Base-by-base conservation (phyloP, 2,888 invertebrate genomes). In the Calliphora vomitoria region DNA sequence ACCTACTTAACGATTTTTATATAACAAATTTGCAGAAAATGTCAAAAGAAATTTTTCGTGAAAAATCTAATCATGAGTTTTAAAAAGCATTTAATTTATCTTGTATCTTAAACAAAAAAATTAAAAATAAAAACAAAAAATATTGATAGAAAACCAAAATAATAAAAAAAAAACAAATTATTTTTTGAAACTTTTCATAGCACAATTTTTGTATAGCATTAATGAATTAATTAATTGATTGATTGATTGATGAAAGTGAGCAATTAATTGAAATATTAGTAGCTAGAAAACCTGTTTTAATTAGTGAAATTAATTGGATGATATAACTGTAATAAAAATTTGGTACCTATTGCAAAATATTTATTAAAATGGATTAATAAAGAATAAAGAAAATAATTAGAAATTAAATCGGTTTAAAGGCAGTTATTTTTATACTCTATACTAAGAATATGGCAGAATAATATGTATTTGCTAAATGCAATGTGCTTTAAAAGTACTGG, bases 181-280 rank as follows among this genome's bases (percentile, higher is more conserved):
- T 91, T 91, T 92, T 92, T 91, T 91, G 91, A 92, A 91, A 90
- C 90, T 92, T 92, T 92, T 92, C 91, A 91, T 92, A 92, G 92
- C 92, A 92, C 92, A 92, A 92, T 91, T 91, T 92, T 91, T 92
- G 91, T 92, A 92, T 41, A 85, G 84, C 84, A 87, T 86, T 68
- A 62, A 78, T 80, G 62, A 75, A 78, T 72, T 71, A 85, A 82
- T 74, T 82, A 82, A 82, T 82, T 82, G 25, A 25, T 25, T 25
- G 25, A 25, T 25, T 25, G 25, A 25, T 25, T n/a, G 50, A 50
- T 50, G 69, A 74, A 86, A 69, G 78, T 74, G 83, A 84, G 79
- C 75, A 85, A 88, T 75, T 66, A 68, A 85, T 75, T 78, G 68
- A 38, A 53, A 66, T 85, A 85, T 86, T 86, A 55, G 88, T 89